phyloP scores from a whole-genome alignment of 2,797 vertebrate species.

The Myotis pilosus region DNA sequence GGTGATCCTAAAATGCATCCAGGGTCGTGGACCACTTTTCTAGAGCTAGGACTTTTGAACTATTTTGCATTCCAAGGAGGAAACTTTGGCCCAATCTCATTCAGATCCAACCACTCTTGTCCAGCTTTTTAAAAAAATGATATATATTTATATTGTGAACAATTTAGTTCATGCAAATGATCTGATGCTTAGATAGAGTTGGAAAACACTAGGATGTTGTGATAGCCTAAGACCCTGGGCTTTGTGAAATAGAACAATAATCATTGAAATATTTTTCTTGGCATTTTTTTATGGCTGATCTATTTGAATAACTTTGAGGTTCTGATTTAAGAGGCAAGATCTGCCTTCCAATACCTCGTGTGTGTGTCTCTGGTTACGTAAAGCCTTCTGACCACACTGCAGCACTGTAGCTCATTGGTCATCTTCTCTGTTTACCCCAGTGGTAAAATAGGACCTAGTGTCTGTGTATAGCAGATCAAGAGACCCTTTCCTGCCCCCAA shows the following conservation, averaged over 20 bases:
- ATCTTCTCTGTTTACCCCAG: constrained; percentile 7
- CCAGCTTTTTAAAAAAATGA: background rate
- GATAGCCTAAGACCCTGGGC: constrained; percentile 2
- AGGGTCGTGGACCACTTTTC: background rate
- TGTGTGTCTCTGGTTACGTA: background rate
- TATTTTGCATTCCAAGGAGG: background rate
- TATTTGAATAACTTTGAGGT: constrained; percentile 33
- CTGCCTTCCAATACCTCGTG: background rate
- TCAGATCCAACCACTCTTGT: background rate
- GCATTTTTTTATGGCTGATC: constrained; percentile 20
- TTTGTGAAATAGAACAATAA: constrained; percentile 53
- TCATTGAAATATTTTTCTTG: constrained; percentile 64
- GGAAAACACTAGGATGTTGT: constrained; percentile 28
- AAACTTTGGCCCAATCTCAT: background rate
- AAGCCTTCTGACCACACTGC: background rate
- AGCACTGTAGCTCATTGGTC: background rate
- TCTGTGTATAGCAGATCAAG: background rate
- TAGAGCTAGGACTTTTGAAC: background rate
- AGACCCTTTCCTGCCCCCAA: background rate
- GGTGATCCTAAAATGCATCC: background rate
- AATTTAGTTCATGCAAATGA: background rate
- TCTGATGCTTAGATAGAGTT: constrained; percentile 6
- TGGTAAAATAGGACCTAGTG: background rate
- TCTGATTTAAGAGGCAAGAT: constrained; percentile 40
- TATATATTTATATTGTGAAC: background rate